Percentiles rank a stretch among this genome's conserved stretches.
Conservation (phyloP, 2,888 invertebrate species). For the Reticulitermes lucifugus region DNA sequence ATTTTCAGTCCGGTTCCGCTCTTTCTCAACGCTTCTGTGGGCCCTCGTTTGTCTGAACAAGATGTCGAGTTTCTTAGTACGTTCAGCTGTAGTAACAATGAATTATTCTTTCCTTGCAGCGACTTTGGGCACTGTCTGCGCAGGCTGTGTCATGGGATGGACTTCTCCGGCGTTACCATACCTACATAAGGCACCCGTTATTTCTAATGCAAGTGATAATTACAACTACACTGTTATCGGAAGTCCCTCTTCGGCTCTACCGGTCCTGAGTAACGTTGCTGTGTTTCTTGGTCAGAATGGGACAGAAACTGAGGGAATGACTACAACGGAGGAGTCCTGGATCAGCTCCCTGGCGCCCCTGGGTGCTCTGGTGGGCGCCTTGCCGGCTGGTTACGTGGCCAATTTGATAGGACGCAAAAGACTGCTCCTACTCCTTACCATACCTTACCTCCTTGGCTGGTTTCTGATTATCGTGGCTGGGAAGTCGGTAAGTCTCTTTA, state of each 20-base stretch:
- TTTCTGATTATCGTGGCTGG: conserved; percentile 71
- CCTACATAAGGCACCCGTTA: conserved; percentile 56
- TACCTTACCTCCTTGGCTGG: conserved; percentile 73
- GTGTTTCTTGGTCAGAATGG: neutral
- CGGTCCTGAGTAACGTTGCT: too few relatives aligned
- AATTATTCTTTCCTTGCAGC: conserved; percentile 59
- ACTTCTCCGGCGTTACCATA: conserved; percentile 63
- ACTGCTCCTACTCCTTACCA: neutral
- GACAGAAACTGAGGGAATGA: neutral
- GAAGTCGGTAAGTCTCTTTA: neutral
- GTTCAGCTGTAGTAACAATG: too few relatives aligned
- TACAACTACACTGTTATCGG: too few relatives aligned
- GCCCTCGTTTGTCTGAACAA: too few relatives aligned
- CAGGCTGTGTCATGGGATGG: conserved; percentile 67
- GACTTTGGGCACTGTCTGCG: conserved; percentile 64
- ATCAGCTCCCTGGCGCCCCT: conserved; percentile 81
- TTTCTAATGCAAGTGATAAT: too few relatives aligned
- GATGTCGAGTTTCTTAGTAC: too few relatives aligned
- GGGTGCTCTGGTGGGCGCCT: conserved; percentile 80
- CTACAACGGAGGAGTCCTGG: conserved; percentile 64
- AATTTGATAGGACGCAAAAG: conserved; percentile 77
- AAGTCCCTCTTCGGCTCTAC: too few relatives aligned
- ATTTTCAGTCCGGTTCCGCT: too few relatives aligned
- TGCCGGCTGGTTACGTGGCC: conserved; percentile 78
- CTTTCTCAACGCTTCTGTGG: too few relatives aligned